A percentile compares a stretch with the other conserved stretches of the same genome.
phyloP scores from a whole-genome alignment of 2,888 invertebrate species.

The Empis stercorea region DNA sequence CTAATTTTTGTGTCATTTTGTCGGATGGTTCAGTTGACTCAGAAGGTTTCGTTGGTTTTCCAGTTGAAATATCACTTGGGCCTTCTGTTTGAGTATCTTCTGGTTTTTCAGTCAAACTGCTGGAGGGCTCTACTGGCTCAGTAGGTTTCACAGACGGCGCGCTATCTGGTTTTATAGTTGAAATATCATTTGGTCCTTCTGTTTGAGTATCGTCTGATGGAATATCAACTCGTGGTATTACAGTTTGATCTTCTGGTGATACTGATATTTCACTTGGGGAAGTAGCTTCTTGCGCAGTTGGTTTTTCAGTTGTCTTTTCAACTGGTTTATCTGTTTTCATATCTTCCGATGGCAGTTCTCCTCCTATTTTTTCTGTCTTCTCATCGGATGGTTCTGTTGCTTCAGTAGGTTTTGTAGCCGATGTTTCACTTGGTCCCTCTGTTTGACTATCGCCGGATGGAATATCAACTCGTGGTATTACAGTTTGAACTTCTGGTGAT shows the following conservation, averaged over 20 bases:
- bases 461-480: not conserved
- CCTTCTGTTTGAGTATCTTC: conserved; percentile 8
- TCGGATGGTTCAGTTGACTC: conserved; percentile 7
- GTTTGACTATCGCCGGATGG: not conserved
- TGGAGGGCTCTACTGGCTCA: conserved; percentile 5
- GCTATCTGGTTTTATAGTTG: conserved; percentile 8
- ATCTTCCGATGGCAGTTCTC: not conserved
- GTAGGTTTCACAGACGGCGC: conserved; percentile 9
- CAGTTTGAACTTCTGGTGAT: not conserved
- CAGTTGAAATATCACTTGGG: not conserved
- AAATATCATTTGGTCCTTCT: not conserved
- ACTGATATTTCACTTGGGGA: not conserved
- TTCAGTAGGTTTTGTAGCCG: not conserved
- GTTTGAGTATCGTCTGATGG: conserved; percentile 2
- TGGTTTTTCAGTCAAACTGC: conserved; percentile 12
- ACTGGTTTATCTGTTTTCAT: not conserved
- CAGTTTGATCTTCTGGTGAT: conserved; percentile 1
- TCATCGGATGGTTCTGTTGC: not conserved
- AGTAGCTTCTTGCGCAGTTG: not conserved
- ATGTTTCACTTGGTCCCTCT: too few relatives aligned
- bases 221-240: not conserved
- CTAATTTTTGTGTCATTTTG: too few relatives aligned
- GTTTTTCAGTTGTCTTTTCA: conserved; percentile 6
- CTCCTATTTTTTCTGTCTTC: not conserved
- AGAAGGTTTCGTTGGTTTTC: conserved; percentile 4